phyloP scores from a whole-genome alignment of 2,797 vertebrate species.

The Manis javanica region DNA sequence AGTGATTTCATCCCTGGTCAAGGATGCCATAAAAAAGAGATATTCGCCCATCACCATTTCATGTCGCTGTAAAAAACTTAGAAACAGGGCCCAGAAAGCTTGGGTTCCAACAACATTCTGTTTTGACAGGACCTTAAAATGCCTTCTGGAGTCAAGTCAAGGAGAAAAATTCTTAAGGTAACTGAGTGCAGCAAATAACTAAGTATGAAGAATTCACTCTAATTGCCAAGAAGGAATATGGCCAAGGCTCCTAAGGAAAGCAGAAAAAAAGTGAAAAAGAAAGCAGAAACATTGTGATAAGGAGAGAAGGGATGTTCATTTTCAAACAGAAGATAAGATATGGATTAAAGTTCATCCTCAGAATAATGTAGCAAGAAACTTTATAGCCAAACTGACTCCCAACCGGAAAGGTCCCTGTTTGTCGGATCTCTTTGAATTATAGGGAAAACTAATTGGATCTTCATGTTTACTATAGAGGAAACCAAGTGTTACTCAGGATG shows the following conservation, averaged over 20 bases:
- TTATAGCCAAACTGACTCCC: slow-evolving; percentile 83
- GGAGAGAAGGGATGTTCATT: slow-evolving; percentile 89
- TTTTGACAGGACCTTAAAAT: slow-evolving; percentile 72
- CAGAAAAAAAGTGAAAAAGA: slow-evolving; percentile 62
- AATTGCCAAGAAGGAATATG: slow-evolving; percentile 86
- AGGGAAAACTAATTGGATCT: slow-evolving; percentile 81
- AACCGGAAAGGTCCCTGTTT: slow-evolving; percentile 78
- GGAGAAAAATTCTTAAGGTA: slow-evolving; percentile 86
- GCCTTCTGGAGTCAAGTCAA: slow-evolving; percentile 73
- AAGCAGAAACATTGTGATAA: slow-evolving; percentile 87
- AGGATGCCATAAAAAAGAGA: slow-evolving; percentile 60
- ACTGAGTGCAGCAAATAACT: slow-evolving; percentile 80
- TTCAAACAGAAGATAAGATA: slow-evolving; percentile 88
- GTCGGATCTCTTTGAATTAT: slow-evolving; percentile 75
- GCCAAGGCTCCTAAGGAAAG: slow-evolving; percentile 84
- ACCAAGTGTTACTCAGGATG: slow-evolving; percentile 73
- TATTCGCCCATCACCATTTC: slow-evolving; percentile 38
- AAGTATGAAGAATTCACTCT: slow-evolving; percentile 76
- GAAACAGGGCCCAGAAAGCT: slow-evolving; percentile 36
- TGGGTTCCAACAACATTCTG: slow-evolving; percentile 63
- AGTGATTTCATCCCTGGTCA: slow-evolving; percentile 51
- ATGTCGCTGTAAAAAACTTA: background rate
- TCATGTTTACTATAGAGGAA: slow-evolving; percentile 54
- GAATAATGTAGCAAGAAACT: slow-evolving; percentile 84
- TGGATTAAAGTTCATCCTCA: slow-evolving; percentile 87